Conservation (phyloP, 2,888 invertebrate species). For the Himalopsyche japonica region DNA sequence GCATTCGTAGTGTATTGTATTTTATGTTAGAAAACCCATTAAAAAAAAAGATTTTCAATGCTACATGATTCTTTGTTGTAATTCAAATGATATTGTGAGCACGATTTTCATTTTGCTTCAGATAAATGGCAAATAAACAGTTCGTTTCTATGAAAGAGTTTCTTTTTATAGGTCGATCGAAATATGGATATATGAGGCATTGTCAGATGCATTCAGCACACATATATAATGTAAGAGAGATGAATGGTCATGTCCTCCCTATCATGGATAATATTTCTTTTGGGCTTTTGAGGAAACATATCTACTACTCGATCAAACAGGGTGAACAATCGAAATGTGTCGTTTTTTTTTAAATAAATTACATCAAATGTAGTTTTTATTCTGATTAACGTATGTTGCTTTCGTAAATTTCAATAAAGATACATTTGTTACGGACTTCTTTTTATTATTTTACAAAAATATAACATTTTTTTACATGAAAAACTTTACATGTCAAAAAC, state of each 20-base stretch:
- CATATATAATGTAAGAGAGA: neutral
- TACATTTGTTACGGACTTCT: no score
- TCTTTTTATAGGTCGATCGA: neutral
- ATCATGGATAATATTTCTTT: neutral
- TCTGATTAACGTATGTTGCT: no score
- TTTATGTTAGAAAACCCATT: no score
- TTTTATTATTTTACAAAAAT: no score
- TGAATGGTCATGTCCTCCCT: neutral
- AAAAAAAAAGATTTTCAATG: neutral
- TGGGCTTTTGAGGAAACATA: neutral
- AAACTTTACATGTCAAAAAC: no score
- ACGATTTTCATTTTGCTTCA: neutral
- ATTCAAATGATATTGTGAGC: neutral
- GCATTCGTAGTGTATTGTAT: no score
- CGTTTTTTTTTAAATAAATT: no score
- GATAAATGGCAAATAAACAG: neutral
- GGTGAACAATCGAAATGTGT: neutral
- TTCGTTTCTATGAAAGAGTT: neutral
- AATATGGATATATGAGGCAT: neutral
- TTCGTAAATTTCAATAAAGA: no score
- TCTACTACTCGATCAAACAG: neutral
- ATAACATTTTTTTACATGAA: no score
- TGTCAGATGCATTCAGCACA: neutral
- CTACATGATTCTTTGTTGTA: neutral
- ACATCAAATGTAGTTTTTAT: no score